phyloP scores from a whole-genome alignment of 2,113 vertebrate genomes.

The Psammodynastes pulverulentus region DNA sequence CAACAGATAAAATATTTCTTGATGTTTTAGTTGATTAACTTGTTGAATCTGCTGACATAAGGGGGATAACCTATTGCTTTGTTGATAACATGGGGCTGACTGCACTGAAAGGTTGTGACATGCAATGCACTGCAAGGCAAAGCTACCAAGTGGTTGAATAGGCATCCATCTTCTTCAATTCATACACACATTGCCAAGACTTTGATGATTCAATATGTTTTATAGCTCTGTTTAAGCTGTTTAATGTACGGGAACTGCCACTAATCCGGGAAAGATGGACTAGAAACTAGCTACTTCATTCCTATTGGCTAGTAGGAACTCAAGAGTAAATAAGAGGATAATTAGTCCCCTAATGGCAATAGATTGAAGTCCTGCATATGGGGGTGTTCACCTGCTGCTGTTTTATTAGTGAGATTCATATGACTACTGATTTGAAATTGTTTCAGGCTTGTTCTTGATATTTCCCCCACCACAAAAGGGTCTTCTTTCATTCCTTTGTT shows the following conservation, averaged over 20 bases:
- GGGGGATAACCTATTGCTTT: background rate
- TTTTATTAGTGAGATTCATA: background rate
- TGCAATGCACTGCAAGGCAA: background rate
- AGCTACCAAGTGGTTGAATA: background rate
- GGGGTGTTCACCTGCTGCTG: background rate
- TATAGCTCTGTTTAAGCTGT: background rate
- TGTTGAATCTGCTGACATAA: background rate
- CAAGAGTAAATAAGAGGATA: background rate
- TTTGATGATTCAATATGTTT: background rate
- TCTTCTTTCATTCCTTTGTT: background rate
- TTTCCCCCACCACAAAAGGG: background rate
- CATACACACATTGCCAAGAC: background rate
- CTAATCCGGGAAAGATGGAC: background rate
- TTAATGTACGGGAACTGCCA: conserved; percentile 15
- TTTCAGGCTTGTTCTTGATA: background rate
- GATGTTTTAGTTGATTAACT: background rate
- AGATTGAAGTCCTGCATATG: background rate
- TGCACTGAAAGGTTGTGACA: background rate
- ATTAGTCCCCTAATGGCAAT: conserved; percentile 13
- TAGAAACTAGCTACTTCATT: background rate
- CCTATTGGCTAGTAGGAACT: background rate
- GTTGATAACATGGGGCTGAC: background rate
- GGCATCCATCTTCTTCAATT: background rate
- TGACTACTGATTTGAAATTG: background rate
- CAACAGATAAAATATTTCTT: background rate